Evolutionary conservation across 2,113 vertebrate species (phyloP).

Genomic region (Pleuronectes platessa): DNA sequence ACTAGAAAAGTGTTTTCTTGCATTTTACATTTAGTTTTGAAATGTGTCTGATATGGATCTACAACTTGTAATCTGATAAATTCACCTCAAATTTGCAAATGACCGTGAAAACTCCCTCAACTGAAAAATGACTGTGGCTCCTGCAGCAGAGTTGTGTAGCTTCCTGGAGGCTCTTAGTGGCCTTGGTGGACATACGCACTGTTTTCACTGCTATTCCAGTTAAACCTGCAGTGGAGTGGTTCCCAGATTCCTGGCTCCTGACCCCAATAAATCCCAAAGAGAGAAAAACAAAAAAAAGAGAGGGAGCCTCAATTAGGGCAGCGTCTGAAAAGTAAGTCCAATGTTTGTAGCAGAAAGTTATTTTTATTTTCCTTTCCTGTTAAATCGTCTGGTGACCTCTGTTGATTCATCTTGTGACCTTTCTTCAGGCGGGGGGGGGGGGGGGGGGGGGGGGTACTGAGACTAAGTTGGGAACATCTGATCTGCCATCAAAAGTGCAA

Average conservation of each 20-base stretch:
- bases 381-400: neutral
- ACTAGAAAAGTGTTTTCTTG: neutral
- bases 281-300: neutral
- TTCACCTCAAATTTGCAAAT: neutral
- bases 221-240: neutral
- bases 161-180: too few species aligned
- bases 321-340: neutral
- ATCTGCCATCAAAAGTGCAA: slow-evolving; percentile 4
- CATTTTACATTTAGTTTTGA: neutral
- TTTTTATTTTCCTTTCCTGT: neutral
- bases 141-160: neutral
- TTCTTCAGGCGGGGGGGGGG: neutral
- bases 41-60: neutral
- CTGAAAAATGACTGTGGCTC: neutral
- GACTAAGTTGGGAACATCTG: neutral
- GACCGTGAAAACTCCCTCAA: neutral
- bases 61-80: too few species aligned
- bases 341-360: neutral
- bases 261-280: neutral
- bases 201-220: too few species aligned
- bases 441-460: neutral
- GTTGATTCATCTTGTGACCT: slow-evolving; percentile 5
- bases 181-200: neutral
- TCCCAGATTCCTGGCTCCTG: neutral
- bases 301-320: neutral